A percentile compares a stretch with the other conserved stretches of the same genome.
phyloP scores from a whole-genome alignment of 2,888 invertebrate genomes.

The Limnephilus lunatus region DNA sequence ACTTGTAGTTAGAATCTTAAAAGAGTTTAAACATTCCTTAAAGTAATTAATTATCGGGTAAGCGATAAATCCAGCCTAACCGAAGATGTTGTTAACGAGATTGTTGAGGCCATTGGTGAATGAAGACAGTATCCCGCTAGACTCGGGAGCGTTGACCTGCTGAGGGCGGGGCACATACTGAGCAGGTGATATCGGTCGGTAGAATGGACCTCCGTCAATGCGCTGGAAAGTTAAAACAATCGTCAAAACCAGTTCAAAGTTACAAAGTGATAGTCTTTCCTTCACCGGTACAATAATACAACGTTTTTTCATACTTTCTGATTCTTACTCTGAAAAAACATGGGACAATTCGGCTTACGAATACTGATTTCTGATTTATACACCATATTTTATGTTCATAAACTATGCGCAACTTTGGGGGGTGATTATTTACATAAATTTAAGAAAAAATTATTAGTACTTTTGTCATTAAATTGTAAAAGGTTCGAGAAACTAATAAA shows the following conservation, averaged over 20 bases:
- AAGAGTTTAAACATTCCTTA: neutral
- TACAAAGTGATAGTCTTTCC: neutral
- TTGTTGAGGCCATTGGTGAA: constrained; percentile 87
- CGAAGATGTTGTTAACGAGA: constrained; percentile 87
- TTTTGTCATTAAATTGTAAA: too few species aligned
- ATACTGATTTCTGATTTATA: too few species aligned
- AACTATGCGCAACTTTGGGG: too few species aligned
- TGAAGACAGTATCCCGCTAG: constrained; percentile 84
- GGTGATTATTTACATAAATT: too few species aligned
- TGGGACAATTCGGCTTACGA: too few species aligned
- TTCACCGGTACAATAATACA: neutral
- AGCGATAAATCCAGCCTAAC: constrained; percentile 72
- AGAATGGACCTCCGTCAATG: constrained; percentile 82
- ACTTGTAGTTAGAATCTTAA: neutral
- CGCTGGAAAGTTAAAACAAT: constrained; percentile 74
- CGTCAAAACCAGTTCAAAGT: neutral
- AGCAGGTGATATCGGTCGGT: constrained; percentile 78
- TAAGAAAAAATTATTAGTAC: too few species aligned
- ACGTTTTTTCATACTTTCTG: too few species aligned
- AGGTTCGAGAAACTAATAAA: too few species aligned
- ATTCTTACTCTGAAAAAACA: too few species aligned
- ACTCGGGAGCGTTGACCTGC: constrained; percentile 69
- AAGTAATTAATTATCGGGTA: constrained; percentile 12
- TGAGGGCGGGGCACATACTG: constrained; percentile 74
- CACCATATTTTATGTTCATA: too few species aligned